Conservation (phyloP, 2,113 vertebrate species). For the Leptodactylus fuscus region DNA sequence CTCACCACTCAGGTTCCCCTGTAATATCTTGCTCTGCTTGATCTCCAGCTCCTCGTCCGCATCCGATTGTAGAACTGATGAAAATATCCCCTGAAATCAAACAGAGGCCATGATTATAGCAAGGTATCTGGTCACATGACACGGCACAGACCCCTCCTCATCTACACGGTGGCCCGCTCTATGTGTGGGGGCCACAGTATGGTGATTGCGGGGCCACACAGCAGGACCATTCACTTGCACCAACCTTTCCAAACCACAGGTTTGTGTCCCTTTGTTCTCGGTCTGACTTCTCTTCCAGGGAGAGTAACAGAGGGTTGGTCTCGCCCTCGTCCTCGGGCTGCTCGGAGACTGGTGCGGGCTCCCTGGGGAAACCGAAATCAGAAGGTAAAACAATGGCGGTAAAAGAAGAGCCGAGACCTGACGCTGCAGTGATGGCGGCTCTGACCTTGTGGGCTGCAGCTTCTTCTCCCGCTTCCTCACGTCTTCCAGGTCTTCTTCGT, state of each 20-base stretch:
- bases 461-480: slow-evolving; percentile 71
- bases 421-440: not conserved
- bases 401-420: no score
- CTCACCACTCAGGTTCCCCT: slow-evolving; percentile 52
- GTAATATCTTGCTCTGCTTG: slow-evolving; percentile 80
- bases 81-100: slow-evolving; percentile 82
- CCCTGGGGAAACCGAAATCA: not conserved
- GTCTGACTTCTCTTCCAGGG: slow-evolving; percentile 83
- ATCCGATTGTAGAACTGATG: slow-evolving; percentile 81
- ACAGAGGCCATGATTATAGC: no score
- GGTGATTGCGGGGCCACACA: no score
- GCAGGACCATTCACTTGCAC: no score
- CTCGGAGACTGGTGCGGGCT: not conserved
- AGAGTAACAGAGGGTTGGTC: slow-evolving; percentile 82
- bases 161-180: no score
- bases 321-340: slow-evolving; percentile 65
- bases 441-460: slow-evolving; percentile 63
- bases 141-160: no score
- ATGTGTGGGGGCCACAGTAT: no score
- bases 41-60: slow-evolving; percentile 84
- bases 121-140: no score
- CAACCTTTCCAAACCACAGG: slow-evolving; percentile 95
- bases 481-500: slow-evolving; percentile 85
- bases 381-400: not conserved
- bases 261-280: slow-evolving; percentile 79